Conservation (phyloP, 2,888 invertebrate species). For the Chymomyza caudatula region DNA sequence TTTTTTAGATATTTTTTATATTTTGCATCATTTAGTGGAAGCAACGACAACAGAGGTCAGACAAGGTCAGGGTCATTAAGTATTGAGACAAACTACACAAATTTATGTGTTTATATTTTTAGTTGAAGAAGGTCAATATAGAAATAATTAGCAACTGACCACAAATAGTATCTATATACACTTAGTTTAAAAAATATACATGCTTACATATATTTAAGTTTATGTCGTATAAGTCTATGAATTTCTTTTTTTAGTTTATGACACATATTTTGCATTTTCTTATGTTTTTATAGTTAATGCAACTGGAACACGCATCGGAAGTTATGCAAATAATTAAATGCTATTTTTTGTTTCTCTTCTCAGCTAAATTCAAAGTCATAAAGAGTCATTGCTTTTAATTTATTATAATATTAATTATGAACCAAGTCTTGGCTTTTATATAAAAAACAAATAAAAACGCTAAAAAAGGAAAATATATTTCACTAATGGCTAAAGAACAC, state of each 20-base stretch:
- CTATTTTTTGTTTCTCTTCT: not conserved
- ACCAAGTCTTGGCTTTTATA: conserved; percentile 40
- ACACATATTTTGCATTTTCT: not conserved
- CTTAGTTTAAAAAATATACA: too few species aligned
- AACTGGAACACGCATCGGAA: not conserved
- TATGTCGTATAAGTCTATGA: not conserved
- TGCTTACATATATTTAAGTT: not conserved
- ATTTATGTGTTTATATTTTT: not conserved
- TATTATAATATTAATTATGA: conserved; percentile 60
- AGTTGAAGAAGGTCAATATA: conserved; percentile 15
- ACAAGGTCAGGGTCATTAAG: conserved; percentile 54
- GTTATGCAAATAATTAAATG: not conserved
- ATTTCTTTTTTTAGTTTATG: not conserved
- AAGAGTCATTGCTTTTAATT: conserved; percentile 35
- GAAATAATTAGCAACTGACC: not conserved
- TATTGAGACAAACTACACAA: not conserved
- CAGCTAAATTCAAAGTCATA: conserved; percentile 7
- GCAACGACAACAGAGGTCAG: conserved; percentile 43
- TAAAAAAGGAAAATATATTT: conserved; percentile 27
- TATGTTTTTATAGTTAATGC: not conserved
- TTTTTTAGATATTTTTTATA: not conserved
- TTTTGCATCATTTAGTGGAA: not conserved
- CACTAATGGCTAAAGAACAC: conserved; percentile 47
- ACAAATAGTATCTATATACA: not conserved
- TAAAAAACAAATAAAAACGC: not conserved